phyloP scores from a whole-genome alignment of 2,888 invertebrate species.

The Liodrosophila aerea region DNA sequence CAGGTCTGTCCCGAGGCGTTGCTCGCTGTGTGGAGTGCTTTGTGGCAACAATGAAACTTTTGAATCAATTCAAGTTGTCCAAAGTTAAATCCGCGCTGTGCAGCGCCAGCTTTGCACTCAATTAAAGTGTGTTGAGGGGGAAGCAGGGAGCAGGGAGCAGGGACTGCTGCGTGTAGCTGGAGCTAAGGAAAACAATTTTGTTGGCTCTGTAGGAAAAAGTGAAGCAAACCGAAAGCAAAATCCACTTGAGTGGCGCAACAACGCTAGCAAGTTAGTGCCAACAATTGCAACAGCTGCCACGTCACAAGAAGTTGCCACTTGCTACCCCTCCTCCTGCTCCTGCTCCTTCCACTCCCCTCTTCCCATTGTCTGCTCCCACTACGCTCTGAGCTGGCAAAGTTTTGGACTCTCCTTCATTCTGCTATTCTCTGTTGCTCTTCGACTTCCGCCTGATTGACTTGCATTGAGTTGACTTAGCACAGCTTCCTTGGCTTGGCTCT shows the following conservation, averaged over 20 bases:
- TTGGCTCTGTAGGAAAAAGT: constrained; percentile 25
- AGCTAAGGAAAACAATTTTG: constrained; percentile 69
- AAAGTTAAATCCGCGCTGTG: constrained; percentile 68
- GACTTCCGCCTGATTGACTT: constrained; percentile 76
- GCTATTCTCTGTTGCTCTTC: constrained; percentile 43
- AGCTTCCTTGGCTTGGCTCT: constrained; percentile 48
- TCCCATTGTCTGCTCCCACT: neutral
- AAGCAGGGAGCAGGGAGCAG: neutral
- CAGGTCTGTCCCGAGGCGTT: constrained; percentile 4
- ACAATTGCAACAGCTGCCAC: constrained; percentile 75
- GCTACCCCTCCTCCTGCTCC: constrained; percentile 16
- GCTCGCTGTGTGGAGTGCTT: constrained; percentile 31
- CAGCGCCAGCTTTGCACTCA: constrained; percentile 72
- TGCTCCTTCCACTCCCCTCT: neutral
- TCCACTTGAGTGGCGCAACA: constrained; percentile 60
- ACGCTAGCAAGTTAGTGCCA: constrained; percentile 65
- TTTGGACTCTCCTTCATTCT: constrained; percentile 30
- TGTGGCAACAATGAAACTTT: constrained; percentile 69
- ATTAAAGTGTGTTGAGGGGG: constrained; percentile 56
- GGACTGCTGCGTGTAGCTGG: constrained; percentile 46
- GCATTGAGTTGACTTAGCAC: constrained; percentile 76
- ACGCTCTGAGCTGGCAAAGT: constrained; percentile 56
- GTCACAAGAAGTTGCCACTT: constrained; percentile 68
- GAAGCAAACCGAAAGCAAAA: constrained; percentile 49
- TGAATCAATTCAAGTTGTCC: constrained; percentile 75